Evolutionary conservation across 2,888 invertebrate species (phyloP), one percentile per base, ranked within the genome.

Genomic region (Trichogramma evanescens): DNA sequence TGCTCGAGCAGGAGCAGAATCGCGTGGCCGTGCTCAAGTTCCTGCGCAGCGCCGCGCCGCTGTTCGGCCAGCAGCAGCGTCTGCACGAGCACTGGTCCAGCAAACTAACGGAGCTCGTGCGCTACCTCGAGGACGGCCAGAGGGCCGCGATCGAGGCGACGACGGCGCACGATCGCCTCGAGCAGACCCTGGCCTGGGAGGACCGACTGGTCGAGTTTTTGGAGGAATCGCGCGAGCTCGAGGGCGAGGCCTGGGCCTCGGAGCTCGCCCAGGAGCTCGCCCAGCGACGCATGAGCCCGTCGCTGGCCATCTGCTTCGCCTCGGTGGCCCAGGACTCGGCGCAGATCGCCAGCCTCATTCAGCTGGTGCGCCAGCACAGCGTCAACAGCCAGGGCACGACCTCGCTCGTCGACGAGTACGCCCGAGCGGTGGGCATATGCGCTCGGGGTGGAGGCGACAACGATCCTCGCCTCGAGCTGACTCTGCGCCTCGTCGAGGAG

Each of bases 401-500:
- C 26, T 26, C 26, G 26, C 26, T 53, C 38, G 51, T 58, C 1
- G 70, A 65, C 1, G 72, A 72, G 58, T 73, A 67, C 9, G 66
- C 75, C 0, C 64, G 72, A 41, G 71, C 75, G 1, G 70, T 74
- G 6, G 76, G 75, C 0, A 71, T 74, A 5, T 72, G 72, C 8
- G 65, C 75, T 0, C 26, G 26, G 26, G 26, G 26, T 26, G 26
- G 2, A 1, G 26, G 3, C 26, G 26, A 26, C 26, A 26, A 26
- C 26, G 71, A 71, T 50, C 69, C 71, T 8, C 72, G 74, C 54
- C 65, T 73, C n/a, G 62, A 64, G 0, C 59, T 66, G 1, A 67
- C 74, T 4, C 59, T 76, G 38, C 68, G 65, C 49, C 62, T 72
- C 2, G 70, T 74, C 71, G 71, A 74, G 46, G 72, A 72, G 38